A percentile compares a stretch with the other conserved stretches of the same genome.
phyloP scores from a whole-genome alignment of 2,888 invertebrate species.

The Polietes domitor region DNA sequence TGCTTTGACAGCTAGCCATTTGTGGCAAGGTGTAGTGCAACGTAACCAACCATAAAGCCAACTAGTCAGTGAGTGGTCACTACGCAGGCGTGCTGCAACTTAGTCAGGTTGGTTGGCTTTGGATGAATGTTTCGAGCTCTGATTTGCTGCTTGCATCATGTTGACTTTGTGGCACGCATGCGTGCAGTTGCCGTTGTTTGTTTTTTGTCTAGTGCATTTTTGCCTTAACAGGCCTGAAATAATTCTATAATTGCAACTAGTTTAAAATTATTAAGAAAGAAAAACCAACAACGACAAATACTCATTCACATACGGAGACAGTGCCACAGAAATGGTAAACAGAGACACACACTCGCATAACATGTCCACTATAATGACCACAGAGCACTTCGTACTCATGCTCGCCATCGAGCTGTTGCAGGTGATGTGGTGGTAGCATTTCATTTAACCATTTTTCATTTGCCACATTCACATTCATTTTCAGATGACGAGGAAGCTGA shows the following conservation, averaged over 20 bases:
- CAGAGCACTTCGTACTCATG: too few relatives aligned
- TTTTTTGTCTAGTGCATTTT: conserved; percentile 7
- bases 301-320: neutral
- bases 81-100: neutral
- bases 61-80: neutral
- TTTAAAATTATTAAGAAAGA: conserved; percentile 48
- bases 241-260: conserved; percentile 54
- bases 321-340: neutral
- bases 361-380: neutral
- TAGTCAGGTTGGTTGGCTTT: neutral
- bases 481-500: conserved; percentile 13
- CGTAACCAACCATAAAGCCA: neutral
- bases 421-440: neutral
- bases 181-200: conserved; percentile 1
- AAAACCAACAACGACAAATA: conserved; percentile 3
- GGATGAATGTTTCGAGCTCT: neutral
- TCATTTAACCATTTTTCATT: neutral
- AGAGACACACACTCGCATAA: neutral
- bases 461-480: neutral
- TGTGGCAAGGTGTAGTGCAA: neutral
- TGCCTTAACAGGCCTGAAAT: conserved; percentile 52
- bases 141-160: neutral
- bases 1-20: neutral
- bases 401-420: neutral
- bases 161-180: neutral